phyloP scores from a whole-genome alignment of 1,140 invertebrate genomes.

The Camponotus vicinus region DNA sequence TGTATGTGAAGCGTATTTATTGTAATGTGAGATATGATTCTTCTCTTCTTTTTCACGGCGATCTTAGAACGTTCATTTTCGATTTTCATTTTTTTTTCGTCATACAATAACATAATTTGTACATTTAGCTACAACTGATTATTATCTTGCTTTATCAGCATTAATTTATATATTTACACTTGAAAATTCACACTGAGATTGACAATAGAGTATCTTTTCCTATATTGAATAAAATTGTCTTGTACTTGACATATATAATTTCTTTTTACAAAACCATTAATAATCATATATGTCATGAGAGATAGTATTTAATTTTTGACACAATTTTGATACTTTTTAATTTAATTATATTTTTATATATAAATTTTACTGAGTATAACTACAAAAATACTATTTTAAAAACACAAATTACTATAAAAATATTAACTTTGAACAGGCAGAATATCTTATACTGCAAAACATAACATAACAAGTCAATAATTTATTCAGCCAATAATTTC shows the following conservation, averaged over 20 bases:
- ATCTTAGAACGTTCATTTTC: constrained; percentile 31
- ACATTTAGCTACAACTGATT: not conserved
- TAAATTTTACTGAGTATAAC: not conserved
- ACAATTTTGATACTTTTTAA: not conserved
- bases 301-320: not conserved
- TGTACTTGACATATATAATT: not conserved
- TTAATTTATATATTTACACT: not conserved
- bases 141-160: not conserved
- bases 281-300: not conserved
- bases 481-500: not conserved
- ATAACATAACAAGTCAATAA: not conserved
- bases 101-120: not conserved
- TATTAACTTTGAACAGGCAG: not conserved
- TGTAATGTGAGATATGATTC: not conserved
- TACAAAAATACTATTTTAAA: not conserved
- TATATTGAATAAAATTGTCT: not conserved
- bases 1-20: not conserved
- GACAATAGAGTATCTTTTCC: not conserved
- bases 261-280: not conserved
- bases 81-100: constrained; percentile 21
- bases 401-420: no score
- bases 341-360: not conserved
- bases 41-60: not conserved
- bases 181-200: not conserved
- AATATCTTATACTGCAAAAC: not conserved